Evolutionary conservation across 2,888 invertebrate species (phyloP).

Genomic region (Drosophila barbarae): DNA sequence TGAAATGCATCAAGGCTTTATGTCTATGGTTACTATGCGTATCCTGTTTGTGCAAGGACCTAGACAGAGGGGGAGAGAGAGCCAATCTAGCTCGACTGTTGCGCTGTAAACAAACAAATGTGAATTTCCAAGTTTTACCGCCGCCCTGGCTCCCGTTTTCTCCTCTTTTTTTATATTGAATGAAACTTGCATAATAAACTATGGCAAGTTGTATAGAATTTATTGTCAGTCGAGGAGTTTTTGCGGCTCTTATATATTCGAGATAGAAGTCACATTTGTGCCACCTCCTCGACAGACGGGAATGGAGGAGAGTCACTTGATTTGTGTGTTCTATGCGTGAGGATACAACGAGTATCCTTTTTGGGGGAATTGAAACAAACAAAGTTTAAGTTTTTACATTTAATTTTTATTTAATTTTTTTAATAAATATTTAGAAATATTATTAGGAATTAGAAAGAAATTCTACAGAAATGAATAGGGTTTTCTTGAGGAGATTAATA

Average conservation of each 20-base stretch:
- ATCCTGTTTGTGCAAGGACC: conserved; percentile 1
- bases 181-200: conserved; percentile 42
- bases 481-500: no score
- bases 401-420: no score
- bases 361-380: no score
- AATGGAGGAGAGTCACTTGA: conserved; percentile 7
- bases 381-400: no score
- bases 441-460: no score
- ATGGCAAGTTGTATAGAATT: conserved; percentile 10
- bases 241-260: conserved; percentile 4
- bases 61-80: neutral
- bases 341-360: neutral
- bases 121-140: conserved; percentile 42
- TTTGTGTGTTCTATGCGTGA: conserved; percentile 15
- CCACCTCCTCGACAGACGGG: conserved; percentile 6
- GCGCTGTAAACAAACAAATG: conserved; percentile 42
- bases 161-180: conserved; percentile 21
- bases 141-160: neutral
- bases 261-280: conserved; percentile 4
- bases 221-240: conserved; percentile 11
- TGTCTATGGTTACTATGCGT: conserved; percentile 1
- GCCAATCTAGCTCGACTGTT: conserved; percentile 10
- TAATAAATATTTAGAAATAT: no score
- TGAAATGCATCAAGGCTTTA: conserved; percentile 37
- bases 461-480: no score